Base-by-base conservation (phyloP, 2,888 invertebrate species). In the Alentia gelatinosa region DNA sequence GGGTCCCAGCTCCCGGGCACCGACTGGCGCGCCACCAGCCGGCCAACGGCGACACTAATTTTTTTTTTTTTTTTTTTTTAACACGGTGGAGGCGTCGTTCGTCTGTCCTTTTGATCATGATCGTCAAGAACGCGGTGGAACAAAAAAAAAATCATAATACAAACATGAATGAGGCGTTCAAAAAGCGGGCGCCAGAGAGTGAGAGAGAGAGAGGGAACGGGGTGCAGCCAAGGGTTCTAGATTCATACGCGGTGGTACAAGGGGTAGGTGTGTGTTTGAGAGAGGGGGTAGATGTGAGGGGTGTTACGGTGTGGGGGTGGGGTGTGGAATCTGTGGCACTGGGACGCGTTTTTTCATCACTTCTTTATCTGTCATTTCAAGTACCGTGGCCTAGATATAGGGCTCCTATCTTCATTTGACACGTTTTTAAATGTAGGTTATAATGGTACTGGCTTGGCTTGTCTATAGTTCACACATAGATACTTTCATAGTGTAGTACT, bases 61-160 rank as follows among this genome's bases (percentile, higher is more conserved):
- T 56, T 19, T 19, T 19, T 56, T 56, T 56, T n/a, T 56, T 56
- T 12, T n/a, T n/a, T n/a, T 26, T 75, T 75, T 79, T 79, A 37
- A 37, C 19, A 37, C 1, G 5, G 79, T 35, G 37, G n/a, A 39
- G 79, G 39, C 15, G 39, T n/a, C 63, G 9, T 19, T n/a, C n/a
- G n/a, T n/a, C 37, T 26, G 79, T 35, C 39, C 79, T 79, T 79
- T 79, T 79, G 79, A 79, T 79, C 79, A 79, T 79, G 79, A 9
- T 79, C 79, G 35, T 12, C 26, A 26, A 19, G 79, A 79, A 79
- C 30, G 74, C 30, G 7, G 74, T 74, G 30, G 33, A 26, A 74
- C 47, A 47, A 47, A 74, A 74, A 74, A 26, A 74, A 74, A 3
- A 5, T 74, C n/a, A 35, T 4, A 42, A 42, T 30, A 47, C 7